Base-by-base conservation (phyloP, 2,797 vertebrate species). In the Periophthalmus magnuspinnatus region DNA sequence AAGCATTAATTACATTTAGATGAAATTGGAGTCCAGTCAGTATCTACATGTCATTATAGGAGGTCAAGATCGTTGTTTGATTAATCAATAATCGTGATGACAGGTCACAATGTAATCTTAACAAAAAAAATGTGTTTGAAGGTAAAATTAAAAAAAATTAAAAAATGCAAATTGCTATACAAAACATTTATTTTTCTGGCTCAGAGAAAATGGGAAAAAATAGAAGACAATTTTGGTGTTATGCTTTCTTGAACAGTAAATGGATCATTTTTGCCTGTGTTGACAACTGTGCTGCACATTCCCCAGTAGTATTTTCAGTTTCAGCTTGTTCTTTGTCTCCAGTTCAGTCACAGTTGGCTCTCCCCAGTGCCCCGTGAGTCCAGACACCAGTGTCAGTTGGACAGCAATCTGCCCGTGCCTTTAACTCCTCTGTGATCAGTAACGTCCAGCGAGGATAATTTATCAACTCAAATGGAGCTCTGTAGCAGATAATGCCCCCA, bases 391-490 rank as follows among this genome's bases (percentile, higher is more conserved):
- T 72, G 69, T 81, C 82, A 70, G 67, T 74, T 28, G 76, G 65
- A 57, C 74, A 69, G 50, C 54, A 22, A 78, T 84, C 62, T 55
- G 60, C 81, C 64, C 75, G 65, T 59, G 62, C 70, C 83, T 76
- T 78, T 66, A 67, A 60, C 79, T 71, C 74, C 68, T 56, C 77
- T 76, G 81, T 83, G 82, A 86, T 89, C 83, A 86, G 68, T 75
- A 54, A 74, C 66, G 58, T 77, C 81, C 82, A 75, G 69, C 3
- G 45, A 77, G 71, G 72, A 81, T 76, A 72, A 86, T 90, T 86
- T 79, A 82, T 85, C 81, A 86, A 81, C 75, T 73, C 76, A 76
- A 75, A 78, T 81, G 68, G 72, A 56, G 67, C 75, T 76, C 56
- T 76, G 68, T 36, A 75, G 67, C 78, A 78, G 74, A 81, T 76